Conservation (phyloP, 2,797 vertebrate species). For the Eulemur albifrons region DNA sequence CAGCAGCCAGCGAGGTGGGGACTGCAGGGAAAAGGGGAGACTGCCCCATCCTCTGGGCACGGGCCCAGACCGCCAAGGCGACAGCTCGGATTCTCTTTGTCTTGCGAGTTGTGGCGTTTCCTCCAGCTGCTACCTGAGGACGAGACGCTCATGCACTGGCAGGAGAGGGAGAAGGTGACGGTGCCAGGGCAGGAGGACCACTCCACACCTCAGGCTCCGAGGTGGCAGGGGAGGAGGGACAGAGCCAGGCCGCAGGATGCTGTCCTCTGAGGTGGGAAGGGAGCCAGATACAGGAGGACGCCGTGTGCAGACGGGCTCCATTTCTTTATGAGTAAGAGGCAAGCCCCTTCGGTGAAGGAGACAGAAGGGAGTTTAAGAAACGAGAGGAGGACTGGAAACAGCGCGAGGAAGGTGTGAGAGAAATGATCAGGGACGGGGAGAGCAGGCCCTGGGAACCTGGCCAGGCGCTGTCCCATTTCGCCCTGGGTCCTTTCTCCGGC, state of each 20-base stretch:
- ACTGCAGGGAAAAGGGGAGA: neutral
- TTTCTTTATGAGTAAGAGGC: neutral
- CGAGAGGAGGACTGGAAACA: neutral
- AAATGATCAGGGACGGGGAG: neutral
- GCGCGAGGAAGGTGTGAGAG: neutral
- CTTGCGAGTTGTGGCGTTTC: neutral
- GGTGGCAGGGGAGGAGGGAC: neutral
- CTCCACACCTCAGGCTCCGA: neutral
- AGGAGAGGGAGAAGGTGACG: neutral
- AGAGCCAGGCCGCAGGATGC: neutral
- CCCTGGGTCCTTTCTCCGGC: neutral
- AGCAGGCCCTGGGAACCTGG: neutral
- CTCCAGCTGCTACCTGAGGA: accelerated
- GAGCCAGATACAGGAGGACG: neutral
- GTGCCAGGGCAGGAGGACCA: neutral
- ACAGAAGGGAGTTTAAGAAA: neutral
- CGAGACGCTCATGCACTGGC: neutral
- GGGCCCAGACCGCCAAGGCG: accelerated
- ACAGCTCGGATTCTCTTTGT: neutral
- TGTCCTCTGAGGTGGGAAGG: neutral
- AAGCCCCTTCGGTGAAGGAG: neutral
- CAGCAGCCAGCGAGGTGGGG: accelerated
- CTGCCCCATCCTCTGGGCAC: neutral
- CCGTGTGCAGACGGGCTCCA: neutral
- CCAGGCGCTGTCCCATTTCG: no score